Percentiles rank a stretch among this genome's conserved stretches.
Evolutionary conservation across 2,888 invertebrate species (phyloP).

Genomic region (Cordilura impudica): DNA sequence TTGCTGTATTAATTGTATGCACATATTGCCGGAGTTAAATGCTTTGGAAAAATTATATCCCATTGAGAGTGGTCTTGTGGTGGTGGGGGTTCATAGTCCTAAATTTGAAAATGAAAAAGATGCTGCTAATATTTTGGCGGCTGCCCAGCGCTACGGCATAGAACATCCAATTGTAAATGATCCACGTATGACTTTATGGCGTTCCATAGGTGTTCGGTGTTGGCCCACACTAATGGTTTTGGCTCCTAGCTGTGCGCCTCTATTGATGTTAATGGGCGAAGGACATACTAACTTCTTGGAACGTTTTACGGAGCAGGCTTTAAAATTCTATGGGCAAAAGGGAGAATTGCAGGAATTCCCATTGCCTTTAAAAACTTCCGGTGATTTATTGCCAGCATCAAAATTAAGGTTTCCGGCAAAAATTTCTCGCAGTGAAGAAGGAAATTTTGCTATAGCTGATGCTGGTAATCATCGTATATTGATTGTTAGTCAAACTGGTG

Average conservation of each 20-base stretch:
- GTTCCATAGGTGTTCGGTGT: slow-evolving; percentile 87
- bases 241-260: slow-evolving; percentile 86
- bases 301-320: slow-evolving; percentile 82
- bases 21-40: slow-evolving; percentile 91
- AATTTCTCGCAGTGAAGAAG: slow-evolving; percentile 73
- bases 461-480: slow-evolving; percentile 91
- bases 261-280: slow-evolving; percentile 91
- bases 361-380: slow-evolving; percentile 71
- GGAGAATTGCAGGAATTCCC: slow-evolving; percentile 65
- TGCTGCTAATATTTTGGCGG: slow-evolving; percentile 87
- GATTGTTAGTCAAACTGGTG: slow-evolving; percentile 81
- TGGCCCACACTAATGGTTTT: slow-evolving; percentile 95
- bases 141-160: slow-evolving; percentile 90
- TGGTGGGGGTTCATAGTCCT: slow-evolving; percentile 94
- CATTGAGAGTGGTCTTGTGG: slow-evolving; percentile 87
- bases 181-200: slow-evolving; percentile 87
- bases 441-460: slow-evolving; percentile 86
- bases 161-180: slow-evolving; percentile 95
- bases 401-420: slow-evolving; percentile 77
- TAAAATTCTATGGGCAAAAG: slow-evolving; percentile 81
- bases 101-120: slow-evolving; percentile 95
- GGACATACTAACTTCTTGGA: slow-evolving; percentile 85
- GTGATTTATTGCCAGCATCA: slow-evolving; percentile 71
- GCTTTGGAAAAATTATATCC: slow-evolving; percentile 85
- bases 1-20: slow-evolving; percentile 98